A percentile compares a stretch with the other conserved stretches of the same genome.
These are phyloP conservation scores for Scarus forsteni DNA, from an alignment of 2,797 vertebrate species.

Conservation along the genomic window DNA sequence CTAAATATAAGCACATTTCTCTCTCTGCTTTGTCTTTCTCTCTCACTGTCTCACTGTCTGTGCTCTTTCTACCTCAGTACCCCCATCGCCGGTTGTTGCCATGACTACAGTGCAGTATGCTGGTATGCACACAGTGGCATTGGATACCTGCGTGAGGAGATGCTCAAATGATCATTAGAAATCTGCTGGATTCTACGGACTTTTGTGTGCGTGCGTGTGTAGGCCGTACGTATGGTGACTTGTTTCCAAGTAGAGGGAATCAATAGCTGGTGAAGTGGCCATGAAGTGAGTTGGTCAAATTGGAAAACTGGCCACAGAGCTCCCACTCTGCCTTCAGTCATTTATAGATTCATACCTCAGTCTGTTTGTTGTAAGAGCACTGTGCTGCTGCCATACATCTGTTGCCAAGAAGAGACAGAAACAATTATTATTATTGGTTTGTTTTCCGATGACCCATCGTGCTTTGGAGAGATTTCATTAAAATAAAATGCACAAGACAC, in stretches of 20 bases:
- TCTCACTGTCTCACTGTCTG: slow-evolving; percentile 39
- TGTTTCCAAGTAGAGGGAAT: slow-evolving; percentile 39
- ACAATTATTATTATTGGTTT: slow-evolving; percentile 45
- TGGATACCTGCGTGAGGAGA: slow-evolving; percentile 69
- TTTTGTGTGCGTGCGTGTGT: slow-evolving; percentile 4
- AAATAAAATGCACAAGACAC: slow-evolving; percentile 20
- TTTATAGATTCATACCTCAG: slow-evolving; percentile 51
- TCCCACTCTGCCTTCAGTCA: slow-evolving; percentile 38
- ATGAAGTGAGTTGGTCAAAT: slow-evolving; percentile 30
- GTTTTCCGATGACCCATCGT: slow-evolving; percentile 19
- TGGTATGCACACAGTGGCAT: slow-evolving; percentile 70
- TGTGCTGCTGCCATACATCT: slow-evolving; percentile 31
- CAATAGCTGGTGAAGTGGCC: slow-evolving; percentile 35
- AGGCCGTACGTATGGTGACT: slow-evolving; percentile 16
- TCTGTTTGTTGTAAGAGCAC: slow-evolving; percentile 46
- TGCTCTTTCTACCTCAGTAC: slow-evolving; percentile 64
- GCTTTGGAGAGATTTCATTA: slow-evolving; percentile 50
- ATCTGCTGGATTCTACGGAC: slow-evolving; percentile 41
- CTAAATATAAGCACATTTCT: slow-evolving; percentile 57
- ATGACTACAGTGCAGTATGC: slow-evolving; percentile 74
- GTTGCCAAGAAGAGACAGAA: slow-evolving; percentile 36
- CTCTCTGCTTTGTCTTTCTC: slow-evolving; percentile 40
- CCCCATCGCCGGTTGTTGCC: slow-evolving; percentile 70
- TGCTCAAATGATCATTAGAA: slow-evolving; percentile 71
- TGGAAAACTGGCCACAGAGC: slow-evolving; percentile 27